Conservation (phyloP, 2,113 vertebrate genomes). For the Petaurus breviceps region DNA sequence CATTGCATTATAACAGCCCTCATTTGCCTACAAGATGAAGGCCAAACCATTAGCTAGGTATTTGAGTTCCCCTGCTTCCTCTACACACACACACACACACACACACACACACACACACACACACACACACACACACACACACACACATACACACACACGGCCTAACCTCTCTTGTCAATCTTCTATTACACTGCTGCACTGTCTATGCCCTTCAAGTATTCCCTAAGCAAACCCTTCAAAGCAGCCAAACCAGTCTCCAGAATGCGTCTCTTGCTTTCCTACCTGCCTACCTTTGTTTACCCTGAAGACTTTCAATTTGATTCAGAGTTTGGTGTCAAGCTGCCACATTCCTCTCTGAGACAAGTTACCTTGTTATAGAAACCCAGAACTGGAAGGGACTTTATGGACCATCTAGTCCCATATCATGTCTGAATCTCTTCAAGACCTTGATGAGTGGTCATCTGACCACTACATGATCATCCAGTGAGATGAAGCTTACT, state of each 20-base stretch:
- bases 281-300: neutral
- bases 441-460: too few species aligned
- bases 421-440: too few species aligned
- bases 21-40: neutral
- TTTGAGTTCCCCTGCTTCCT: neutral
- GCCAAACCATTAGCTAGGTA: too few species aligned
- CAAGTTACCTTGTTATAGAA: too few species aligned
- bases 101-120: neutral
- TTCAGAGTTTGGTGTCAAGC: too few species aligned
- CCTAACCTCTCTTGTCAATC: neutral
- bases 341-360: too few species aligned
- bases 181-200: neutral
- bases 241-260: neutral
- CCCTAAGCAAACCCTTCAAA: neutral
- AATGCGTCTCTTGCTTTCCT: neutral
- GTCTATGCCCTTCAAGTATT: neutral
- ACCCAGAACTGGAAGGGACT: too few species aligned
- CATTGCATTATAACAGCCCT: neutral
- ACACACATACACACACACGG: neutral
- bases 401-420: too few species aligned
- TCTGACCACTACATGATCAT: neutral
- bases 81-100: neutral
- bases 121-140: neutral
- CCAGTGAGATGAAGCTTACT: neutral
- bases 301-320: too few species aligned